Conservation (phyloP, 2,797 vertebrate species). For the Lithobates sylvaticus region DNA sequence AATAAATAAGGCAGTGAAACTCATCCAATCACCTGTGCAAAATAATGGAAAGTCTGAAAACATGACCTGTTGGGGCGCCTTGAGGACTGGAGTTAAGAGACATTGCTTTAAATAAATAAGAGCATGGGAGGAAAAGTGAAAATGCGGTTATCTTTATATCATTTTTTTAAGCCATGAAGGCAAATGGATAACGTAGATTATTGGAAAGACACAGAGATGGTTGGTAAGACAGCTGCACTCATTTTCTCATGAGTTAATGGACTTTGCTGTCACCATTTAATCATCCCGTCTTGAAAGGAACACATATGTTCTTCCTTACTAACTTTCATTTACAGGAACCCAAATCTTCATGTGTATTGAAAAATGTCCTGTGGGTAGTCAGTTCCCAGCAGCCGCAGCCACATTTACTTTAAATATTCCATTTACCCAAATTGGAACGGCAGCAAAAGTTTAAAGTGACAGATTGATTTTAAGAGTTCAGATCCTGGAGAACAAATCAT, state of each 20-base stretch:
- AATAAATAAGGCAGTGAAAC: too few species aligned
- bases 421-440: neutral
- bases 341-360: constrained; percentile 6
- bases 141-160: neutral
- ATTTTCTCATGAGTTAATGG: neutral
- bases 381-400: constrained; percentile 47
- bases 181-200: neutral
- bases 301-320: constrained; percentile 10
- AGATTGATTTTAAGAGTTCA: constrained; percentile 39
- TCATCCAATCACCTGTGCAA: too few species aligned
- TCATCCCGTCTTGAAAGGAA: neutral
- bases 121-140: neutral
- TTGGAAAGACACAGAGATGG: neutral
- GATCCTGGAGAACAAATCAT: constrained; percentile 7
- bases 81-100: too few species aligned
- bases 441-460: neutral
- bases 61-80: too few species aligned
- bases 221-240: neutral
- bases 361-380: neutral
- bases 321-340: constrained; percentile 46
- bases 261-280: constrained; percentile 6
- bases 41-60: too few species aligned
- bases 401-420: constrained; percentile 35
- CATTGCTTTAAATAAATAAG: too few species aligned
- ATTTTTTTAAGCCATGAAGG: neutral